Base-by-base conservation (phyloP, 1,140 invertebrate species). In the Caenorhabditis tropicalis region DNA sequence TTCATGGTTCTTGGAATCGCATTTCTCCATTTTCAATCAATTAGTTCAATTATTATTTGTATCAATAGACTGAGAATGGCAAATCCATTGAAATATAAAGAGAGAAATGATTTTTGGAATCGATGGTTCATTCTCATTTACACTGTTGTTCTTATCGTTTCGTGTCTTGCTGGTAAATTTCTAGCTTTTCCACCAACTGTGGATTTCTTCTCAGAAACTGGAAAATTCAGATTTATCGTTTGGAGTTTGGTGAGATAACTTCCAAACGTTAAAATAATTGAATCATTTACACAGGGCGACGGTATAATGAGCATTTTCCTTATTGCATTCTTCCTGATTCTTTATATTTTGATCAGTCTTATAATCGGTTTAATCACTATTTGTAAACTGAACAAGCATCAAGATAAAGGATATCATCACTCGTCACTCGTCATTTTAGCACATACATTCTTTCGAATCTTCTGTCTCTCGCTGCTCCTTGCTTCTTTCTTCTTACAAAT, bases 361-460 rank as follows among this genome's bases (percentile, higher is more conserved):
- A 12, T 39, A 9, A n/a, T 33, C 9, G 60, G 60, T 7, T 39
- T 36, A 2, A 36, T 70, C 9, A 19, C 60, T 19, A n/a, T 39
- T 36, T 70, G 60, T 36, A 70, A 70, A 70, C 36, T 70, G 31
- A 70, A 19, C 36, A 70, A 70, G 21, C 60, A 70, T 36, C 24
- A 70, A 33, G 60, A 70, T 1, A 36, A 36, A 70, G 60, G 16
- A 5, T 27, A 36, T 36, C 16, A 36, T 19, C 29, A 24, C 60
- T 70, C 60, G 24, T 70, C 60, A 0, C 15, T 70, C 10, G 60
- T 70, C 12, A 70, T 19, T 19, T 16, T 70, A 3, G 29, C 33
- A n/a, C 24, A 70, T n/a, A 70, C 33, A 36, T 70, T 70, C 60
- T 36, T 70, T 10, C 60, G 60, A 19, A 33, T 70, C 1, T 33